phyloP scores from a whole-genome alignment of 2,888 invertebrate genomes.

The Scrobipalpa atriplicella region DNA sequence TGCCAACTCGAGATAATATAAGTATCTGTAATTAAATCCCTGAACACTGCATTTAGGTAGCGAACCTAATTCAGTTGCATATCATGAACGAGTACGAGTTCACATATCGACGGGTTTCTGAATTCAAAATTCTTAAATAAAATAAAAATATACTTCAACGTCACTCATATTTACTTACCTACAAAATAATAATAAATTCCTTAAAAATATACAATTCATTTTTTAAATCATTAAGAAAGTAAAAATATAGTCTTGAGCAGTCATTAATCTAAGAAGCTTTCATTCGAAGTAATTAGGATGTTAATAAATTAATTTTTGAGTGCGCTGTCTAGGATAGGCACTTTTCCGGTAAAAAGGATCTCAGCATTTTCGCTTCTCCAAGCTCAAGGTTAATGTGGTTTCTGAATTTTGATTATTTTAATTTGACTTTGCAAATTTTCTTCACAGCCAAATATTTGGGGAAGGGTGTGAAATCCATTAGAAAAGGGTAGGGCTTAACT shows the following conservation, averaged over 20 bases:
- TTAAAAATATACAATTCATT: too few species aligned
- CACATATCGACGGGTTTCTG: too few species aligned
- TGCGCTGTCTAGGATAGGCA: conserved; percentile 43
- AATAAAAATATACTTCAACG: too few species aligned
- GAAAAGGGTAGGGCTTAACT: conserved; percentile 2
- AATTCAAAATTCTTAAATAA: too few species aligned
- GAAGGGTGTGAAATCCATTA: conserved; percentile 11
- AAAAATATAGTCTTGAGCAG: background rate
- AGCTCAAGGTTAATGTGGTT: conserved; percentile 45
- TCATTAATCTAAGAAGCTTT: conserved; percentile 33
- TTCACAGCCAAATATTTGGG: conserved; percentile 36
- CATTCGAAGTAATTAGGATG: conserved; percentile 44
- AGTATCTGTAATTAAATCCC: too few species aligned
- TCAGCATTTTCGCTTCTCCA: conserved; percentile 37
- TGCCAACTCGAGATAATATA: background rate
- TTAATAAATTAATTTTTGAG: conserved; percentile 53
- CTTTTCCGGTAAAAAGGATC: conserved; percentile 51
- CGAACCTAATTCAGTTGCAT: too few species aligned
- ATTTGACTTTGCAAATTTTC: conserved; percentile 43
- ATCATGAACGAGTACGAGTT: too few species aligned
- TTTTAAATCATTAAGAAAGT: background rate
- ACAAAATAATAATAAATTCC: too few species aligned
- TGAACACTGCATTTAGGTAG: too few species aligned
- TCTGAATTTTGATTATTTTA: conserved; percentile 23
- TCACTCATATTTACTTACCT: too few species aligned